These are phyloP conservation scores for Coregonus ussuriensis DNA, from an alignment of 2,797 vertebrate genomes.

Conservation along the genomic window DNA sequence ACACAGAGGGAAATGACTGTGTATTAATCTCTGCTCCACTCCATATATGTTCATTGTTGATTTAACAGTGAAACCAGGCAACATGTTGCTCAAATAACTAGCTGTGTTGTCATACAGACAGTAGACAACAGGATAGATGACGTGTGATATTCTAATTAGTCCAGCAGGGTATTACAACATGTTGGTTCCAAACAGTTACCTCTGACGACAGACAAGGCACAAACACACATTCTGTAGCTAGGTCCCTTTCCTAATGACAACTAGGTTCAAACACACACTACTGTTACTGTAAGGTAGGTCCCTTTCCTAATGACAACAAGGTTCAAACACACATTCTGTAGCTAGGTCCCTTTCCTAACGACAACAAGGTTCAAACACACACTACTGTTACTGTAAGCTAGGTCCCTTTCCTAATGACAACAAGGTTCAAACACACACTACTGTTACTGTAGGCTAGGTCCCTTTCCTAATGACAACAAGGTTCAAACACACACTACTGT, in stretches of 20 bases:
- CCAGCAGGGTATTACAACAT: slow-evolving; percentile 39
- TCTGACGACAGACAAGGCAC: slow-evolving; percentile 22
- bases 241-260: not conserved
- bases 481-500: too few species aligned
- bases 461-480: slow-evolving; percentile 4
- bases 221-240: slow-evolving; percentile 3
- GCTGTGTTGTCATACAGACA: slow-evolving; percentile 10
- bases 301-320: slow-evolving; percentile 1
- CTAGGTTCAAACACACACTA: not conserved
- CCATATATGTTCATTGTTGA: slow-evolving; percentile 15
- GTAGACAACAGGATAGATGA: slow-evolving; percentile 24
- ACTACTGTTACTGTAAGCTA: not conserved
- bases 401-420: slow-evolving; percentile 7
- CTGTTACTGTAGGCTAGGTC: not conserved
- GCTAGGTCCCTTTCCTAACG: not conserved
- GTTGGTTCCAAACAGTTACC: slow-evolving; percentile 42
- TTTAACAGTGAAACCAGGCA: slow-evolving; percentile 27
- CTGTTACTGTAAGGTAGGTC: not conserved
- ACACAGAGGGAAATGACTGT: not conserved
- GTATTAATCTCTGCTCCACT: too few species aligned
- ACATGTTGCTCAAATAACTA: slow-evolving; percentile 45
- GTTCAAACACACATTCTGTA: not conserved
- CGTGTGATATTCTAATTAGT: slow-evolving; percentile 54
- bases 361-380: not conserved
- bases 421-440: not conserved